A percentile compares a stretch with the other conserved stretches of the same genome.
phyloP scores from a whole-genome alignment of 2,888 invertebrate genomes.

The Graphium colonna region DNA sequence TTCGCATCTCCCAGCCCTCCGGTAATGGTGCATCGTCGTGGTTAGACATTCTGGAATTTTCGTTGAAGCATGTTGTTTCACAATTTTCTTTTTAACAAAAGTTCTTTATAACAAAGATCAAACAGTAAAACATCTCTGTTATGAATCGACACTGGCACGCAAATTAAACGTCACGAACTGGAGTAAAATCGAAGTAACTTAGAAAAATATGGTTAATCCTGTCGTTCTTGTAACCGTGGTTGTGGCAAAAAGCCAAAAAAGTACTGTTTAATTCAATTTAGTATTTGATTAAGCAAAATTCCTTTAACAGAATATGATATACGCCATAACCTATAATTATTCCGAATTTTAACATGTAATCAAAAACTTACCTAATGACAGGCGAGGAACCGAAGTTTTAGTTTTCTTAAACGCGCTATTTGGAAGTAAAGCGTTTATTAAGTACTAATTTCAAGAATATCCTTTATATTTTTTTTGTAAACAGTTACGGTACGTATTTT shows the following conservation, averaged over 20 bases:
- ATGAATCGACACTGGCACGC: not conserved
- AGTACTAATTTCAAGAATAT: not conserved
- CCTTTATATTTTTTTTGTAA: not conserved
- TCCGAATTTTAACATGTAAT: not conserved
- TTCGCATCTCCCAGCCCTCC: constrained; percentile 95
- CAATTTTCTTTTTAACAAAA: constrained; percentile 4
- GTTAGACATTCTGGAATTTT: constrained; percentile 68
- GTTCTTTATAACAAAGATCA: not conserved
- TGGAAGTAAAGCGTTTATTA: not conserved
- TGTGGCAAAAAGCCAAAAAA: not conserved
- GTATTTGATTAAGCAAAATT: no score
- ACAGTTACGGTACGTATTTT: not conserved
- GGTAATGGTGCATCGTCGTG: constrained; percentile 83
- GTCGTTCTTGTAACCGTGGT: not conserved
- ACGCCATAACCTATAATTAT: not conserved
- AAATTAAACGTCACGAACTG: not conserved
- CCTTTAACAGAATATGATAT: not conserved
- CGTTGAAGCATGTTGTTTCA: constrained; percentile 25
- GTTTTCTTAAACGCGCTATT: not conserved
- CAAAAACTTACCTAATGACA: not conserved
- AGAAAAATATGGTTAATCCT: not conserved
- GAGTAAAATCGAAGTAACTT: not conserved
- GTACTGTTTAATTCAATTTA: no score
- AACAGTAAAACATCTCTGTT: not conserved
- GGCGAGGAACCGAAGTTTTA: not conserved